A percentile compares a stretch with the other conserved stretches of the same genome.
Conservation (phyloP, 2,797 vertebrate species). For the Helostoma temminkii region DNA sequence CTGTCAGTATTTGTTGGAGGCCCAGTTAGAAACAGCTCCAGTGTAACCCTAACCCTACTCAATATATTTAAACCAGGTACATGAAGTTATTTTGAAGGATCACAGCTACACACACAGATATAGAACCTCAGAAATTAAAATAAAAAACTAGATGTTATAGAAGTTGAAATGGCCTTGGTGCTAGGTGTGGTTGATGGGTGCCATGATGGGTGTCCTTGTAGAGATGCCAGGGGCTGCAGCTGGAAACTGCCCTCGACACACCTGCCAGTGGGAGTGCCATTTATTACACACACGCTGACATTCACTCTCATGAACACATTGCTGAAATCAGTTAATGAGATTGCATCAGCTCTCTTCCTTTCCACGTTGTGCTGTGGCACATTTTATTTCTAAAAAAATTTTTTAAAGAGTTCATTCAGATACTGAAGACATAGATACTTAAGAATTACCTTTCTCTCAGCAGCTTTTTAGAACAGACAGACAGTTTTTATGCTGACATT, state of each 20-base stretch:
- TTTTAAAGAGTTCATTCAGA: constrained; percentile 1
- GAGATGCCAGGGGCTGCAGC: constrained; percentile 62
- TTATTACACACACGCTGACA: constrained; percentile 15
- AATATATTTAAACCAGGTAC: too few species aligned
- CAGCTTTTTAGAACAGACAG: background rate
- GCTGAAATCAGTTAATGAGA: constrained; percentile 68
- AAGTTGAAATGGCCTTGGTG: constrained; percentile 18
- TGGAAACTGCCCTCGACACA: constrained; percentile 72
- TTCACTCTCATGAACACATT: background rate
- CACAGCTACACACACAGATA: background rate
- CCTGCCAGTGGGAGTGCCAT: constrained; percentile 74
- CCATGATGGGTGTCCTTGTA: constrained; percentile 55
- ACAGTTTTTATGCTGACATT: too few species aligned
- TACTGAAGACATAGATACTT: too few species aligned
- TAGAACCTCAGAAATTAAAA: background rate
- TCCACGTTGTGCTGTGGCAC: constrained; percentile 27
- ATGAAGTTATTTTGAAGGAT: background rate
- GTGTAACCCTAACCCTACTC: background rate
- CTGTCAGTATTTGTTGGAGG: constrained; percentile 14
- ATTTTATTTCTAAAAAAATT: constrained; percentile 13
- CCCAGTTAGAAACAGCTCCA: background rate
- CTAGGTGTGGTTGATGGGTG: constrained; percentile 38
- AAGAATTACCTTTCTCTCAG: background rate
- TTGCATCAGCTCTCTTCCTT: constrained; percentile 74
- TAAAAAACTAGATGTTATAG: background rate